Conservation (phyloP, 2,888 invertebrate species). For the Hoplodrina ambigua region DNA sequence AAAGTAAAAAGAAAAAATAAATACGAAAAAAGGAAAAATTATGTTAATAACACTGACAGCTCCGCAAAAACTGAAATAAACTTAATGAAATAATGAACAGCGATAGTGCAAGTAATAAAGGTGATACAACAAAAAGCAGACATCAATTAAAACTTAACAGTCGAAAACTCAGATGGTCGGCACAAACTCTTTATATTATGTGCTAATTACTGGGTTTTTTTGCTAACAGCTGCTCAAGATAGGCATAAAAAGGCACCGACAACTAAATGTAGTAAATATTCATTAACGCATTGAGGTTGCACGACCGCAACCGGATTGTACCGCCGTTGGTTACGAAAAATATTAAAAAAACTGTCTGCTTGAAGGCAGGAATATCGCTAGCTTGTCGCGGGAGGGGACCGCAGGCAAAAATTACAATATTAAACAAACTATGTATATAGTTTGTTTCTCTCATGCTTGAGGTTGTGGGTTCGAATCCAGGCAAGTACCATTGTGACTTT, state of each 20-base stretch:
- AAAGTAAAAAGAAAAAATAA: neutral
- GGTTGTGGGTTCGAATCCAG: conserved; percentile 27
- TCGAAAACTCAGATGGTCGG: conserved; percentile 45
- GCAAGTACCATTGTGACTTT: too few relatives aligned
- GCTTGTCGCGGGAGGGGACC: conserved; percentile 70
- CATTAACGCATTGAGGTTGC: conserved; percentile 72
- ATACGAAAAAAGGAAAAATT: neutral
- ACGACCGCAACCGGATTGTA: conserved; percentile 69
- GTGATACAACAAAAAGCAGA: conserved; percentile 44
- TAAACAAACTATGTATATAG: conserved; percentile 62
- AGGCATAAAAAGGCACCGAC: conserved; percentile 68
- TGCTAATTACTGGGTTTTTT: conserved; percentile 69
- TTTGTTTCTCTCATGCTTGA: too few relatives aligned
- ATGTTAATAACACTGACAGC: neutral
- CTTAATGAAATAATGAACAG: conserved; percentile 18
- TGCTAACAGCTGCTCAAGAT: conserved; percentile 56
- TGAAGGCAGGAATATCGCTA: conserved; percentile 49
- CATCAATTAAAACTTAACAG: conserved; percentile 62
- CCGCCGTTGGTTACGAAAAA: conserved; percentile 63
- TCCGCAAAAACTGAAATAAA: conserved; percentile 1
- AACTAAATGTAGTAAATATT: conserved; percentile 77
- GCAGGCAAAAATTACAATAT: conserved; percentile 67
- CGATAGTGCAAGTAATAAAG: conserved; percentile 29
- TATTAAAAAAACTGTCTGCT: conserved; percentile 47
- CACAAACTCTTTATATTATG: conserved; percentile 64